Evolutionary conservation across 1,140 invertebrate species (phyloP).

Genomic region (Nephila pilipes): DNA sequence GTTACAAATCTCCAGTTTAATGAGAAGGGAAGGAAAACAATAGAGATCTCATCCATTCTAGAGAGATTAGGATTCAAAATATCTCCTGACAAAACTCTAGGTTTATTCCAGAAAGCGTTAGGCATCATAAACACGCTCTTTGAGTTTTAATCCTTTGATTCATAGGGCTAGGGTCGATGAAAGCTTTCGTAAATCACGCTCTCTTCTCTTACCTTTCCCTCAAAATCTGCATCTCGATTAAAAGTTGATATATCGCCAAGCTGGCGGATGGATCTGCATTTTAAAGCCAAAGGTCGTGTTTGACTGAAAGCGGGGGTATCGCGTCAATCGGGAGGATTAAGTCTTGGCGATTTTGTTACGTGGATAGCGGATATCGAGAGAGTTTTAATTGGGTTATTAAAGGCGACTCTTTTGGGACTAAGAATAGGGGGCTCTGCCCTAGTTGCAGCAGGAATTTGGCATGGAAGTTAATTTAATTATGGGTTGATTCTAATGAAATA

Average conservation of each 20-base stretch:
- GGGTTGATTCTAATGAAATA: slow-evolving; percentile 34
- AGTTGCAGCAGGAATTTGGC: neutral
- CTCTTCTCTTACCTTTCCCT: neutral
- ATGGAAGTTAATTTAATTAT: neutral
- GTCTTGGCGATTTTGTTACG: neutral
- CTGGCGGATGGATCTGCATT: neutral
- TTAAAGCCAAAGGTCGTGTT: neutral
- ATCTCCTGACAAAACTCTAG: neutral
- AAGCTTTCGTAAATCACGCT: neutral
- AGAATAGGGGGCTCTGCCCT: neutral
- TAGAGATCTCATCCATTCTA: neutral
- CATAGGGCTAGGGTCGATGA: neutral
- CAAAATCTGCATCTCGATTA: neutral
- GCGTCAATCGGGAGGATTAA: neutral
- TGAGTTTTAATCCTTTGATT: slow-evolving; percentile 9
- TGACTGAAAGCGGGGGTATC: neutral
- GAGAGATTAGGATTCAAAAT: neutral
- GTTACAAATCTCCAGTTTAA: slow-evolving; percentile 22
- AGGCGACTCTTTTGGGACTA: neutral
- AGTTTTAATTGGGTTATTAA: slow-evolving; percentile 19
- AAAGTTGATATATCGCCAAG: slow-evolving; percentile 14
- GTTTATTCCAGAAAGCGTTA: neutral
- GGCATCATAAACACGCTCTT: neutral
- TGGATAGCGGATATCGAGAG: neutral
- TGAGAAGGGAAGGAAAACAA: neutral